These are phyloP conservation scores for Benthosema pterotum DNA, from an alignment of 2,797 vertebrate genomes.

Conservation along the genomic window DNA sequence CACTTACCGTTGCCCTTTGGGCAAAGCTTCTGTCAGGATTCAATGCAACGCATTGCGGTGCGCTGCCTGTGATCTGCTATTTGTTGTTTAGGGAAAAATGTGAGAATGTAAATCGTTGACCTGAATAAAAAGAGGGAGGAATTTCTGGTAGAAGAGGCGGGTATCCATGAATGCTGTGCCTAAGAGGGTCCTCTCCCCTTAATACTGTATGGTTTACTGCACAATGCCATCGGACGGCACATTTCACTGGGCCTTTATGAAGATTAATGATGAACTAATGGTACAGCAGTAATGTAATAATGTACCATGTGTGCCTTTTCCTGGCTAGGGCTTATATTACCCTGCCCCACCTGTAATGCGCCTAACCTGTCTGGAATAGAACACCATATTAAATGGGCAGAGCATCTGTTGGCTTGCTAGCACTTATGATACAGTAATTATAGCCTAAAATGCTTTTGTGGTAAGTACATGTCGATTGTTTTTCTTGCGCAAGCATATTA, in stretches of 20 bases:
- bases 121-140: too few relatives aligned
- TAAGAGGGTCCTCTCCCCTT: too few relatives aligned
- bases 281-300: conserved; percentile 24
- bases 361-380: conserved; percentile 6
- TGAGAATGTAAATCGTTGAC: too few relatives aligned
- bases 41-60: too few relatives aligned
- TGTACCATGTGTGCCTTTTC: conserved; percentile 27
- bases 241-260: conserved; percentile 17
- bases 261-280: conserved; percentile 16
- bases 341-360: conserved; percentile 24
- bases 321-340: conserved; percentile 24
- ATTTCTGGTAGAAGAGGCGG: too few relatives aligned
- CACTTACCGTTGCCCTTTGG: too few relatives aligned
- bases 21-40: too few relatives aligned
- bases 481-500: too few relatives aligned
- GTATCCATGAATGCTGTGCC: too few relatives aligned
- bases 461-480: too few relatives aligned
- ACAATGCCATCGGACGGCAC: conserved; percentile 8
- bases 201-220: conserved; percentile 1
- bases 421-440: conserved; percentile 23
- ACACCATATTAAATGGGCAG: conserved; percentile 15
- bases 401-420: conserved; percentile 28
- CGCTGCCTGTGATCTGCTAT: too few relatives aligned
- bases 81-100: too few relatives aligned
- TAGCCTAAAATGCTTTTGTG: neutral